Conservation (phyloP, 1,140 invertebrate species). For the Lordiphosa stackelbergi region DNA sequence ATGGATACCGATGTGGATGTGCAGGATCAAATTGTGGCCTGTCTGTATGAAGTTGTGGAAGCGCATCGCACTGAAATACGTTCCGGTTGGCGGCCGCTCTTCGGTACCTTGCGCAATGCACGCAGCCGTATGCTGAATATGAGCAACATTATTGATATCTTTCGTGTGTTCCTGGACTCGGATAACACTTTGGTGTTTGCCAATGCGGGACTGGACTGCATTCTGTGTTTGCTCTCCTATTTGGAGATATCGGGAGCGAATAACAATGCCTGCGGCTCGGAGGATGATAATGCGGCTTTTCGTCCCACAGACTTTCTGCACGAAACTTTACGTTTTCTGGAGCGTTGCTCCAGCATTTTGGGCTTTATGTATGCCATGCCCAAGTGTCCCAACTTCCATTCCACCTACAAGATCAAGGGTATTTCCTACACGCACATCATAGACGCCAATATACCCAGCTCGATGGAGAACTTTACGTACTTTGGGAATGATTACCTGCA, state of each 20-base stretch:
- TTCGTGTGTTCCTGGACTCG: conserved; percentile 93
- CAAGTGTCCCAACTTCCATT: conserved; percentile 94
- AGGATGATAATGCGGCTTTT: conserved; percentile 60
- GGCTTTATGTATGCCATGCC: conserved; percentile 96
- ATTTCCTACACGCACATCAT: conserved; percentile 87
- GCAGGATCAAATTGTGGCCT: conserved; percentile 92
- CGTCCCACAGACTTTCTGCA: conserved; percentile 85
- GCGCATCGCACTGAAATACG: conserved; percentile 93
- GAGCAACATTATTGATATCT: conserved; percentile 91
- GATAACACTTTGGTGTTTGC: conserved; percentile 95
- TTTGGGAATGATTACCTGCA: conserved; percentile 77
- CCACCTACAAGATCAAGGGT: conserved; percentile 90
- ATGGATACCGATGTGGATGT: conserved; percentile 94
- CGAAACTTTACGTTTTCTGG: conserved; percentile 90
- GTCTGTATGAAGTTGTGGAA: conserved; percentile 96
- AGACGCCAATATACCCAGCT: conserved; percentile 90
- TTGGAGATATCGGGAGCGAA: conserved; percentile 77
- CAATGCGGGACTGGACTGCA: conserved; percentile 95
- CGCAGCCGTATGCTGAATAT: conserved; percentile 80
- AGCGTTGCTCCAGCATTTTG: conserved; percentile 90
- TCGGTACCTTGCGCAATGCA: conserved; percentile 92
- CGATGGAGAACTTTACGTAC: conserved; percentile 81
- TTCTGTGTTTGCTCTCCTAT: conserved; percentile 88
- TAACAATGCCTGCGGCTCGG: conserved; percentile 73
- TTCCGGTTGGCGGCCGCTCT: conserved; percentile 95